Base-by-base conservation (phyloP, 2,113 vertebrate genomes). In the Spermophilus dauricus region DNA sequence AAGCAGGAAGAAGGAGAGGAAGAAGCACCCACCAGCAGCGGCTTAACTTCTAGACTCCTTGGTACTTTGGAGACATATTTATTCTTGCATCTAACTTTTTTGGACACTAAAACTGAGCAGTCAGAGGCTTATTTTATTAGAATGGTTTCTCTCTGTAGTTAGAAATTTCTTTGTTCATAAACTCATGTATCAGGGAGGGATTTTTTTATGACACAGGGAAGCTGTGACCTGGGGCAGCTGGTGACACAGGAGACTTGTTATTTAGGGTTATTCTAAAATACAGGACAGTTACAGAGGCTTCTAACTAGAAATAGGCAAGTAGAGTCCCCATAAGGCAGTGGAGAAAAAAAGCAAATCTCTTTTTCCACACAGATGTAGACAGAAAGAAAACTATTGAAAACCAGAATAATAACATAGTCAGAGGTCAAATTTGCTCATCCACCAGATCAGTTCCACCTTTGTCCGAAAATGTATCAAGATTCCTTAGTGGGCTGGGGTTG, bases 61-160 rank as follows among this genome's bases (percentile, higher is more conserved):
- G 20, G 28, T 20, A 28, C 58, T 86, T 77, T n/a, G 76, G 56
- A 70, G n/a, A 84, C 30, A 39, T 10, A 14, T 30, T 94, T 32
- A 24, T 4, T 88, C 58, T 89, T 81, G 76, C 48, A 61, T 12
- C 10, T 51, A 61, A 51, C 8, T 4, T 34, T 42, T 83, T 63
- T 82, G 42, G 70, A 97, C 82, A 92, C 51, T 42, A 86, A 90
- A 84, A 58, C 28, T 77, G 72, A 92, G 48, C 82, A 85, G 73
- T 77, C 30, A 90, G 58, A 78, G 20, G 13, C 32, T n/a, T 86
- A 34, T 45, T 84, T 84, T 89, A 13, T 91, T 37, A 75, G 65
- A 69, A 80, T 5, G 26, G 8, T 63, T 42, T 78, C 82, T 67
- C 72, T 85, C 73, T 77, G 18, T 22, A 61, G 28, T n/a, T 80